Evolutionary conservation across 2,797 vertebrate species (phyloP), one percentile per base, ranked within the genome.

Genomic region (Hoplostethus mediterraneus): DNA sequence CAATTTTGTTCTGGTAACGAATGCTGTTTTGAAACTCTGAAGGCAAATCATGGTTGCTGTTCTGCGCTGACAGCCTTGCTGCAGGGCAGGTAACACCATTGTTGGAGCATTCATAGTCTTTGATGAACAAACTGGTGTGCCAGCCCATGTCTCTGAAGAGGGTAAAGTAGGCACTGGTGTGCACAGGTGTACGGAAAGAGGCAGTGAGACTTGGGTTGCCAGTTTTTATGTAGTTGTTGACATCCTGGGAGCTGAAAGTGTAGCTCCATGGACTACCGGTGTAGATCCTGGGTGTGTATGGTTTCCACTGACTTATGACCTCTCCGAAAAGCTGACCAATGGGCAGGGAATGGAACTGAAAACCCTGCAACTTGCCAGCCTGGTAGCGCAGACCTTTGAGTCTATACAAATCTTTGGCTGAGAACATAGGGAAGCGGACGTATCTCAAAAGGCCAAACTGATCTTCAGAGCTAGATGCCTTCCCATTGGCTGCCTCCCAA

Each of bases 351-450:
- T 93, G 90, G 82, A 93, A 94, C 67, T 93, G 80, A 71, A 92
- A 89, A 1, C 92, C 88, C 3, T 80, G 62, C 25, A 88, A 33
- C 1, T 62, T 81, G 49, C 65, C 71, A 8, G 16, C 63, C 11
- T 63, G 51, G 64, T 92, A 83, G 33, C 33, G 33, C 33, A 36
- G 33, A 36, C 33, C 33, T 36, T 59, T 61, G 66, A 94, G 77
- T 21, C 69, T 62, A 52, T 92, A 82, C 3, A 94, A 84, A 6
- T 87, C 70, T 33, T 81, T 33, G 1, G 88, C 87, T 6, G 53
- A 56, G 42, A 94, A 82, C 92, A 93, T 90, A 21, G 92, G 92
- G 59, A 95, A 93, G 2, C 80, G 83, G n/a, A 93, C 44, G 1
- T 65, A 55, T 25, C 71, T 59, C 42, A 94, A 2, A 48, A 93